These are phyloP conservation scores for Percina caprodes DNA, from an alignment of 2,113 vertebrate species.

Conservation along the genomic window DNA sequence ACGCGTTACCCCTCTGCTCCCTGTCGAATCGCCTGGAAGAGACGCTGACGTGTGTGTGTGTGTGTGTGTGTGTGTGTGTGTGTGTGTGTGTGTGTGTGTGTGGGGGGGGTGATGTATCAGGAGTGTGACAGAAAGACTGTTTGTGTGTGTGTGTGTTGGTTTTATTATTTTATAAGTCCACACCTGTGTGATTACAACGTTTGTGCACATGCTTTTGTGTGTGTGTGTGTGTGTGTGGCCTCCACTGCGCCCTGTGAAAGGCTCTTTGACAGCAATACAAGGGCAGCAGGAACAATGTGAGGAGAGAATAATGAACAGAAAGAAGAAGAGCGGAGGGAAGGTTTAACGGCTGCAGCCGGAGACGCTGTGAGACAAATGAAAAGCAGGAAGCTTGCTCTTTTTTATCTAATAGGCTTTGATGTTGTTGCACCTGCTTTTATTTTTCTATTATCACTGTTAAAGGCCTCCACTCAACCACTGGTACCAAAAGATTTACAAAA, in stretches of 20 bases:
- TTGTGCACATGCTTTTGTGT: slow-evolving; percentile 8
- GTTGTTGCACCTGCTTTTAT: background rate
- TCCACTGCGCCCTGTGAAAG: slow-evolving; percentile 47
- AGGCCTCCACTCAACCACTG: background rate
- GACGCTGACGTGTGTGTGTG: slow-evolving; percentile 34
- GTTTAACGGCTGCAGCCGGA: slow-evolving; percentile 3
- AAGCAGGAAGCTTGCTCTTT: background rate
- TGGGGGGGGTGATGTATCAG: slow-evolving; percentile 5
- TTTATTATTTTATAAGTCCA: slow-evolving; percentile 1
- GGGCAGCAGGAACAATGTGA: slow-evolving; percentile 53
- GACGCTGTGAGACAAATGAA: background rate
- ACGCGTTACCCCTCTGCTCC: slow-evolving; percentile 40
- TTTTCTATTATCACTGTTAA: background rate
- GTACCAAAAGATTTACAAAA: background rate
- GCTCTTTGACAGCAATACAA: slow-evolving; percentile 61
- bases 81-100: slow-evolving; percentile 21
- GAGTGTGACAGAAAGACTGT: background rate
- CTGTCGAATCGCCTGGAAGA: slow-evolving; percentile 49
- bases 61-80: slow-evolving; percentile 4
- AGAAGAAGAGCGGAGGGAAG: slow-evolving; percentile 41
- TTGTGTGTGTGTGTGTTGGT: background rate
- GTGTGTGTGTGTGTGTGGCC: slow-evolving; percentile 6
- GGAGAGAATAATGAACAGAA: slow-evolving; percentile 49
- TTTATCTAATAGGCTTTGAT: background rate
- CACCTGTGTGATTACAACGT: slow-evolving; percentile 38